Evolutionary conservation across 1,140 invertebrate species (phyloP), one percentile per base, ranked within the genome.

Genomic region (Drosophila santomea): DNA sequence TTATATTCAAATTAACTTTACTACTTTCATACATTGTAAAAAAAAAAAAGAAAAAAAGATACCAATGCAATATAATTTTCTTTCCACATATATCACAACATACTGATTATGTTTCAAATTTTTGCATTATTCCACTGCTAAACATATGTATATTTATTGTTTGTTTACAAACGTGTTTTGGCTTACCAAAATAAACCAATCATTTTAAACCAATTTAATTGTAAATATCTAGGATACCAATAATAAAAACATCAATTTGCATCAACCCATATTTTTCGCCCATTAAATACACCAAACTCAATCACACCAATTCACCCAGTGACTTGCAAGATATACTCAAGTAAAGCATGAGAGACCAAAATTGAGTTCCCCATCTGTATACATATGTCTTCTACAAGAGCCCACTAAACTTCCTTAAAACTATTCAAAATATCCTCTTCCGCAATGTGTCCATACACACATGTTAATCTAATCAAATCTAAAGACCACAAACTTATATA

Each of bases 1-100:
- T 81, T 91, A 85, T 74, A 79, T 82, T 95, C 94, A 81, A 63
- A 77, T 60, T 78, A 52, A 76, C 77, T 59, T 74, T 74, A 88
- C 71, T 72, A 81, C 67, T 78, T 81, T 74, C 43, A 50, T 63
- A 74, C 45, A 50, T 66, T 64, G 51, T 64, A 43, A 39, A 71
- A 63, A 82, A 36, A 59, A 63, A 56, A 55, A 44, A 17, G 1
- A 17, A 17, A 17, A 17, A 17, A 39, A 10, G 14, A 39, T 51
- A 72, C 14, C 14, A 32, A 45, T 28, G 43, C 25, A 44, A 41
- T 35, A 41, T 36, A 25, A 66, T 68, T 52, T 68, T 44, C 41
- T 52, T 54, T 52, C 47, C 17, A 67, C 48, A 52, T 66, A 36
- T 25, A 41, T 62, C 60, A 59, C 39, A 20, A 48, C 47, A 64